A percentile compares a stretch with the other conserved stretches of the same genome.
Conservation (phyloP, 2,113 vertebrate species). For the Amphilophus citrinellus region DNA sequence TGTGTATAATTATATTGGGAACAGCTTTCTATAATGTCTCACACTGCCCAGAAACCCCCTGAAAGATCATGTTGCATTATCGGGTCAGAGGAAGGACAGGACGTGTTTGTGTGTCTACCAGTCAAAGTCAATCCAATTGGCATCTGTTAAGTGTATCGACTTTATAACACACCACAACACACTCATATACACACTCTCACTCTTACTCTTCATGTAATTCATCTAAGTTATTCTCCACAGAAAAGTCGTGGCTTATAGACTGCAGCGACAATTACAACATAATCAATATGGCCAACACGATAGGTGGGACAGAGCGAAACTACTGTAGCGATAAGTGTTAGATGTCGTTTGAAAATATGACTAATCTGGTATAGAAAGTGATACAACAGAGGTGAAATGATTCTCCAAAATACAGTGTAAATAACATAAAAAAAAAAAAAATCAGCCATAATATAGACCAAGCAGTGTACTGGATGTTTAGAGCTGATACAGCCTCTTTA, state of each 20-base stretch:
- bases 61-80: constrained; percentile 33
- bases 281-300: background rate
- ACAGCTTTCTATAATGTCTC: constrained; percentile 31
- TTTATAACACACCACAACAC: background rate
- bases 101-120: background rate
- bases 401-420: no score
- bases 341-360: background rate
- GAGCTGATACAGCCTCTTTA: background rate
- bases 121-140: constrained; percentile 11
- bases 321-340: background rate
- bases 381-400: background rate
- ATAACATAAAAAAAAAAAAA: no score
- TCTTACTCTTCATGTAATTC: background rate
- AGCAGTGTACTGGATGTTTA: background rate
- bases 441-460: no score
- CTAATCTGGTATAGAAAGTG: background rate
- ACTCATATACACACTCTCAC: background rate
- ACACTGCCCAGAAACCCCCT: constrained; percentile 9
- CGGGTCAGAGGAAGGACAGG: constrained; percentile 29
- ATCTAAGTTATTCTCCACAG: background rate
- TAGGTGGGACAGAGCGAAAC: background rate
- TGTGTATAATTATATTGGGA: constrained; percentile 18
- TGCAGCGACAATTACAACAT: background rate
- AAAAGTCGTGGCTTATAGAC: constrained; percentile 4
- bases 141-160: constrained; percentile 9